Evolutionary conservation across 2,888 invertebrate genomes (phyloP).

Genomic region (Sepiola atlantica): DNA sequence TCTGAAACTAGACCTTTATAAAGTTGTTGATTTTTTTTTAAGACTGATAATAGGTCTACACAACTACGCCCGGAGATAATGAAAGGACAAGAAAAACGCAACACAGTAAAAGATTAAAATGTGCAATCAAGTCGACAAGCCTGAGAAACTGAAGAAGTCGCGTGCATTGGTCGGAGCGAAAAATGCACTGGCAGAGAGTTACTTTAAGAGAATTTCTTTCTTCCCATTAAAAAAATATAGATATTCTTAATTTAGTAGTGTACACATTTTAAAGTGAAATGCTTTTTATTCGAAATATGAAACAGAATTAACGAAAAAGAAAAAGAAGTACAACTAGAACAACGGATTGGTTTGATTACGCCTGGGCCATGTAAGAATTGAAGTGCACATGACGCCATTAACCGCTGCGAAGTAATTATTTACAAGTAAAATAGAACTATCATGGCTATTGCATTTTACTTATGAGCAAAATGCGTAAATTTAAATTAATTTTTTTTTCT

Average conservation of each 20-base stretch:
- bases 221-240: too few relatives aligned
- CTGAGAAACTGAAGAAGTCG: not conserved
- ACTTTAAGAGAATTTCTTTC: not conserved
- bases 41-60: too few relatives aligned
- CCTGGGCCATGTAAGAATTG: not conserved
- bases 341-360: not conserved
- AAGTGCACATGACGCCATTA: not conserved
- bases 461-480: not conserved
- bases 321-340: too few relatives aligned
- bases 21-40: too few relatives aligned
- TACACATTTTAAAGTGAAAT: not conserved
- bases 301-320: too few relatives aligned
- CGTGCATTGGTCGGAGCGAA: not conserved
- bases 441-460: not conserved
- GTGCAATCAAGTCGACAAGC: not conserved
- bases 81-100: too few relatives aligned
- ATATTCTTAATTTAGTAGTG: not conserved
- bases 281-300: too few relatives aligned
- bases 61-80: too few relatives aligned
- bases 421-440: too few relatives aligned
- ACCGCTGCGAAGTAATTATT: not conserved
- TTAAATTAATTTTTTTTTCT: too few relatives aligned
- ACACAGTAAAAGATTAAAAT: not conserved
- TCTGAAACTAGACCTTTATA: too few relatives aligned
- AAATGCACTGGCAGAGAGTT: not conserved